These are phyloP conservation scores for Elgonia sp. DNA, from an alignment of 2,888 invertebrate genomes.

Conservation along the genomic window DNA sequence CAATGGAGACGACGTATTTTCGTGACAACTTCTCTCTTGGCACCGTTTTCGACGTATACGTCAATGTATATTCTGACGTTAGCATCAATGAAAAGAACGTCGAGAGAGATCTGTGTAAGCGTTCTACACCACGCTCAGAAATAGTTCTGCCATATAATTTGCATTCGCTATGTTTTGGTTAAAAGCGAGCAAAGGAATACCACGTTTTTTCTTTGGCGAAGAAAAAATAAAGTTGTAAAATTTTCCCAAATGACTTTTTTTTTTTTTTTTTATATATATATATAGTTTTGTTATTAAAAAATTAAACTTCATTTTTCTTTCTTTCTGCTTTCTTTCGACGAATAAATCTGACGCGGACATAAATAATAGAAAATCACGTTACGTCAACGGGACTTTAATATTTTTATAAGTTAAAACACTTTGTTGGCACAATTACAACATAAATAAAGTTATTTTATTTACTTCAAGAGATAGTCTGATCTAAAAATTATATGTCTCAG, in stretches of 20 bases:
- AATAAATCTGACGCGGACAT: slow-evolving; percentile 2
- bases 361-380: slow-evolving; percentile 40
- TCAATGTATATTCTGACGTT: slow-evolving; percentile 84
- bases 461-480: slow-evolving; percentile 25
- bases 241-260: too few species aligned
- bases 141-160: slow-evolving; percentile 60
- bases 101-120: slow-evolving; percentile 47
- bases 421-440: slow-evolving; percentile 62
- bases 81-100: slow-evolving; percentile 84
- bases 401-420: slow-evolving; percentile 47
- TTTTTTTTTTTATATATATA: too few species aligned
- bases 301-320: slow-evolving; percentile 12
- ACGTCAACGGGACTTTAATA: slow-evolving; percentile 44
- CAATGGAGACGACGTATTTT: slow-evolving; percentile 27
- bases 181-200: too few species aligned
- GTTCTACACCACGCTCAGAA: slow-evolving; percentile 35
- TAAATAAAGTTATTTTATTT: slow-evolving; percentile 62
- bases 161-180: slow-evolving; percentile 49
- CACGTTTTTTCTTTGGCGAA: too few species aligned
- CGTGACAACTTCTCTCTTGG: slow-evolving; percentile 78
- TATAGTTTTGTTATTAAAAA: too few species aligned
- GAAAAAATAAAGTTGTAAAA: too few species aligned
- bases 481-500: slow-evolving; percentile 49
- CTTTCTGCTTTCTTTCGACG: neutral
- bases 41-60: slow-evolving; percentile 82